phyloP scores from a whole-genome alignment of 2,113 vertebrate genomes.

The Pedionomus torquatus region DNA sequence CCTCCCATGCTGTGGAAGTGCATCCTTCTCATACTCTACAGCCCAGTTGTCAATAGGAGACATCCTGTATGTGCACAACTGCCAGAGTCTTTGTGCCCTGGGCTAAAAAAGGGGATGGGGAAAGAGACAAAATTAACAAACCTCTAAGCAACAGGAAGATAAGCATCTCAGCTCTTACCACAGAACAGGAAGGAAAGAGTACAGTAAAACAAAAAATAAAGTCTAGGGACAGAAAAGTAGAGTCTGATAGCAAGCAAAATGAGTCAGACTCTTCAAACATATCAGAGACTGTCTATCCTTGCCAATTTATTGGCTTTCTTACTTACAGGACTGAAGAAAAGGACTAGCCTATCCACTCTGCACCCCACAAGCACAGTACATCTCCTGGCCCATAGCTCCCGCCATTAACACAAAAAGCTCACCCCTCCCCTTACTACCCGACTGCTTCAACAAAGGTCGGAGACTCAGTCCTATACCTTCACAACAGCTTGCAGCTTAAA shows the following conservation, averaged over 20 bases:
- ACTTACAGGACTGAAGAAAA: rapidly evolving
- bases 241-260: not conserved
- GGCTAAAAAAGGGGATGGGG: not conserved
- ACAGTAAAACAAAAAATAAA: not conserved
- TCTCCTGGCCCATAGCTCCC: not conserved
- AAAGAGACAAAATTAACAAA: not conserved
- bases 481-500: not conserved
- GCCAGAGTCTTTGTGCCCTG: not conserved
- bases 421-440: not conserved
- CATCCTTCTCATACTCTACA: not conserved
- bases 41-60: not conserved
- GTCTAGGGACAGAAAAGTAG: not conserved
- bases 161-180: not conserved
- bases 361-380: not conserved
- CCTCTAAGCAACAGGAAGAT: not conserved
- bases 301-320: not conserved
- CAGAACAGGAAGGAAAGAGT: constrained; percentile 1
- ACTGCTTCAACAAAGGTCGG: rapidly evolving
- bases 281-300: not conserved
- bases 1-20: not conserved
- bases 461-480: not conserved
- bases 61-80: not conserved
- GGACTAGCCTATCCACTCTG: not conserved
- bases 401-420: not conserved
- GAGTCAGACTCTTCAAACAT: not conserved